phyloP scores from a whole-genome alignment of 2,113 vertebrate species.

The Illadopsis cleaveri region DNA sequence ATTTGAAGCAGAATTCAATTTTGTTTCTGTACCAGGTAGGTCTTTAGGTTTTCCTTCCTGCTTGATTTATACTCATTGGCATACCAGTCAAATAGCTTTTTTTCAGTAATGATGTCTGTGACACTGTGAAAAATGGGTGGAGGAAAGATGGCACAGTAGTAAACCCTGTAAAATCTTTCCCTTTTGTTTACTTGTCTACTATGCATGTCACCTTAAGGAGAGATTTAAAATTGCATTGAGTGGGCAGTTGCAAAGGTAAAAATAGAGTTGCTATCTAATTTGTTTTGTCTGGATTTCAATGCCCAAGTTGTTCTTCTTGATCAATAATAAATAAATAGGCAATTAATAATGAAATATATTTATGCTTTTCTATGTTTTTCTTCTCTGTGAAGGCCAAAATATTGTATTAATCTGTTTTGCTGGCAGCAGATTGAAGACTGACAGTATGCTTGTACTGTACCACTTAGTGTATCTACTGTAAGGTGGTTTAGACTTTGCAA shows the following conservation, averaged over 20 bases:
- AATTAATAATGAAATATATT: conserved; percentile 26
- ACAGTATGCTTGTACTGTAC: background rate
- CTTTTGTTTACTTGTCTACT: conserved; percentile 7
- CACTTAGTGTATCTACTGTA: background rate
- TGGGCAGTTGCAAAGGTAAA: background rate
- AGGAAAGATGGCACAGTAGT: background rate
- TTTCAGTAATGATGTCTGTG: background rate
- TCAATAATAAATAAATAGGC: conserved; percentile 26
- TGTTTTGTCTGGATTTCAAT: background rate
- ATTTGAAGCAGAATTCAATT: background rate
- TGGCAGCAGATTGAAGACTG: conserved; percentile 22
- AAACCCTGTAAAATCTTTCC: background rate
- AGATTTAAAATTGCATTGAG: background rate
- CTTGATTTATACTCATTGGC: background rate
- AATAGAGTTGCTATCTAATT: background rate
- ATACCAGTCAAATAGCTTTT: background rate
- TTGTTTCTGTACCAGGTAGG: background rate
- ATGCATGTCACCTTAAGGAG: background rate
- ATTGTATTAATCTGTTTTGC: conserved; percentile 34
- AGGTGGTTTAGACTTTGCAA: background rate
- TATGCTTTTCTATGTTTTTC: conserved; percentile 6
- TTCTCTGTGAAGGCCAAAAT: conserved; percentile 16
- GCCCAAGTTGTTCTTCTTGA: background rate
- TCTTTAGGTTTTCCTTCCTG: background rate
- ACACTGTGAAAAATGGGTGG: background rate